Percentiles rank a stretch among this genome's conserved stretches.
Conservation (phyloP, 1,140 invertebrate genomes). For the Macrosteles quadrilineatus region DNA sequence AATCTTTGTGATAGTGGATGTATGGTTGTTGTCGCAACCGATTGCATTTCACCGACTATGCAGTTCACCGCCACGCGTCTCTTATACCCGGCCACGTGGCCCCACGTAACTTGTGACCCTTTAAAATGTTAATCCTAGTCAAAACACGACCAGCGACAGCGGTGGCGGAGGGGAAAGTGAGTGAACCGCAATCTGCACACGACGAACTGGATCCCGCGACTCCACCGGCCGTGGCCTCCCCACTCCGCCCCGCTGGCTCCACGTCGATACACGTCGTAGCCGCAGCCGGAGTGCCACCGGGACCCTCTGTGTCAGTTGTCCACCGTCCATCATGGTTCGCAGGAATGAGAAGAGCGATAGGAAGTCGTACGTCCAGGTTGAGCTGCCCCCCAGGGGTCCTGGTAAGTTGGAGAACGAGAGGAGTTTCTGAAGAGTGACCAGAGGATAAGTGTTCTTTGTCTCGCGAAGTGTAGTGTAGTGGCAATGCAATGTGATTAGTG, state of each 20-base stretch:
- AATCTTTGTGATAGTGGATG: not conserved
- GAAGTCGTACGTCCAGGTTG: constrained; percentile 17
- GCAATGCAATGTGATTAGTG: too few relatives aligned
- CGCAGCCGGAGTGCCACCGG: too few relatives aligned
- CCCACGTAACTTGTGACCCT: not conserved
- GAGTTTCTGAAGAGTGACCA: too few relatives aligned
- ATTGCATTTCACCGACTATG: not conserved
- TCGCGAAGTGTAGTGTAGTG: too few relatives aligned
- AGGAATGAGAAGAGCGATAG: constrained; percentile 25
- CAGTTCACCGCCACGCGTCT: not conserved
- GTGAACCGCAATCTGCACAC: too few relatives aligned
- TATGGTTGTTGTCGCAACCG: not conserved
- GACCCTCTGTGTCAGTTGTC: too few relatives aligned
- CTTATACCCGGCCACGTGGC: not conserved
- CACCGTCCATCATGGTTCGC: constrained; percentile 28
- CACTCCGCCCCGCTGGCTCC: constrained; percentile 52
- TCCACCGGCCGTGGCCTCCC: constrained; percentile 46
- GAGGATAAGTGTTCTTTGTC: too few relatives aligned
- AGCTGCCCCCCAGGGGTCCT: constrained; percentile 35
- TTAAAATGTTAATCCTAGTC: too few relatives aligned
- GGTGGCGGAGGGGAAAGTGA: too few relatives aligned
- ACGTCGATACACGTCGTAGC: too few relatives aligned
- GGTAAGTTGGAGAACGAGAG: constrained; percentile 27
- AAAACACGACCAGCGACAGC: too few relatives aligned
- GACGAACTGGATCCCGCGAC: too few relatives aligned